These are phyloP conservation scores for human DNA, from an alignment of 2,113 vertebrate species.

Conservation along the genomic window DNA sequence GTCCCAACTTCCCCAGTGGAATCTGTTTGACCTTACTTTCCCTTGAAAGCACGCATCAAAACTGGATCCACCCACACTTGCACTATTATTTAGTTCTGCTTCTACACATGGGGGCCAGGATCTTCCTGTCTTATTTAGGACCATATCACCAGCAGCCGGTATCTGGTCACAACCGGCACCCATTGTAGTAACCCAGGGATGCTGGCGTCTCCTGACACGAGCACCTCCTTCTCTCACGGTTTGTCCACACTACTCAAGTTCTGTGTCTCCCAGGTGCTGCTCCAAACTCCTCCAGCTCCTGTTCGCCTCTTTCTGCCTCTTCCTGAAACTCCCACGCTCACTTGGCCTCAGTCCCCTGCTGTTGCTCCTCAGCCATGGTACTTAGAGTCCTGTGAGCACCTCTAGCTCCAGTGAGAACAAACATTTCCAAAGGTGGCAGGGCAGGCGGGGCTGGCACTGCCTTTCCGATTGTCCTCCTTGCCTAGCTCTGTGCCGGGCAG, in stretches of 20 bases:
- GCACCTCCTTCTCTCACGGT: fast-evolving
- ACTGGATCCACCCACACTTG: fast-evolving
- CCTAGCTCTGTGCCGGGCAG: background rate
- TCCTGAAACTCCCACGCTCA: background rate
- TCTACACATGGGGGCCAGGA: fast-evolving
- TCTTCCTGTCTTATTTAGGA: background rate
- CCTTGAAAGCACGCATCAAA: fast-evolving
- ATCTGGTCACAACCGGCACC: background rate
- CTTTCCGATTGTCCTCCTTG: background rate
- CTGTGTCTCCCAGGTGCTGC: background rate
- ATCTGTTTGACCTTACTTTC: background rate
- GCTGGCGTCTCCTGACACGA: fast-evolving
- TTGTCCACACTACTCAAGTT: background rate
- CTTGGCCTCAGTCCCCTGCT: background rate
- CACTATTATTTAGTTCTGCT: background rate
- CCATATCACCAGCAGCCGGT: fast-evolving
- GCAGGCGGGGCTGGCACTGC: background rate
- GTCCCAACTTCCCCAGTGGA: background rate
- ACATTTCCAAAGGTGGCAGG: background rate
- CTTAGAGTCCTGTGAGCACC: fast-evolving
- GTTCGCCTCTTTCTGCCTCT: no score
- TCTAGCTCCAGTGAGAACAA: background rate
- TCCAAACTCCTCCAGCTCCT: background rate
- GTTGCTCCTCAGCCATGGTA: background rate
- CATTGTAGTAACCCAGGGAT: background rate